Evolutionary conservation across 1,140 invertebrate species (phyloP).

Genomic region (Tetramorium parvispinum): DNA sequence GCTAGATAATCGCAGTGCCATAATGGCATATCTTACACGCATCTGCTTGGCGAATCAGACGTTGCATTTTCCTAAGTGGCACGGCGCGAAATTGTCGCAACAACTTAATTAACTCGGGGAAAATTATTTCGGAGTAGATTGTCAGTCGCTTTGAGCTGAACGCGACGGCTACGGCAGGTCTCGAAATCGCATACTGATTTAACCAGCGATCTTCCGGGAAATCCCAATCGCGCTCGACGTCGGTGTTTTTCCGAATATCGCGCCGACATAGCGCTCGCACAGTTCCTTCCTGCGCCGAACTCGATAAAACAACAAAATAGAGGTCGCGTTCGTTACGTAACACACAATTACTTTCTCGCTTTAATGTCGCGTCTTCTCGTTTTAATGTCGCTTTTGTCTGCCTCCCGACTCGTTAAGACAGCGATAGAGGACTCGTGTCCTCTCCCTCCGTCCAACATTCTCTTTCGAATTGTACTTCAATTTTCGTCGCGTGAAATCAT

Average conservation of each 20-base stretch:
- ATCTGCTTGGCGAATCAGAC: background rate
- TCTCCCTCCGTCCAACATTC: background rate
- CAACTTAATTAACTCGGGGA: slow-evolving; percentile 1
- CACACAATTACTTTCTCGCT: background rate
- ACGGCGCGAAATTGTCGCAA: background rate
- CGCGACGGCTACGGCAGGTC: background rate
- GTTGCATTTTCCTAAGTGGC: background rate
- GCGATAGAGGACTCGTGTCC: background rate
- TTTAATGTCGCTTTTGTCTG: background rate
- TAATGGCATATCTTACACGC: slow-evolving; percentile 39
- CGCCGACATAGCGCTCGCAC: background rate
- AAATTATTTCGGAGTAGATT: background rate
- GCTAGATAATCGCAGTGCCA: slow-evolving; percentile 37
- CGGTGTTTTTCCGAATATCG: slow-evolving; percentile 37
- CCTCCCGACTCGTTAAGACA: background rate
- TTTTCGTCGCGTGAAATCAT: background rate
- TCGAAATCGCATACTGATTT: background rate
- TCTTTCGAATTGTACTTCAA: background rate
- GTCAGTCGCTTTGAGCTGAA: background rate
- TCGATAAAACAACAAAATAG: slow-evolving; percentile 4
- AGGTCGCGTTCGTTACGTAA: background rate
- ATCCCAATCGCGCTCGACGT: slow-evolving; percentile 30
- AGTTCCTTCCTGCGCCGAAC: background rate
- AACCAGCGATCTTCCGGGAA: slow-evolving; percentile 56
- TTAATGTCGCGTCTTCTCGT: background rate